Conservation (phyloP, 2,888 invertebrate species). For the Drosophila birchii region DNA sequence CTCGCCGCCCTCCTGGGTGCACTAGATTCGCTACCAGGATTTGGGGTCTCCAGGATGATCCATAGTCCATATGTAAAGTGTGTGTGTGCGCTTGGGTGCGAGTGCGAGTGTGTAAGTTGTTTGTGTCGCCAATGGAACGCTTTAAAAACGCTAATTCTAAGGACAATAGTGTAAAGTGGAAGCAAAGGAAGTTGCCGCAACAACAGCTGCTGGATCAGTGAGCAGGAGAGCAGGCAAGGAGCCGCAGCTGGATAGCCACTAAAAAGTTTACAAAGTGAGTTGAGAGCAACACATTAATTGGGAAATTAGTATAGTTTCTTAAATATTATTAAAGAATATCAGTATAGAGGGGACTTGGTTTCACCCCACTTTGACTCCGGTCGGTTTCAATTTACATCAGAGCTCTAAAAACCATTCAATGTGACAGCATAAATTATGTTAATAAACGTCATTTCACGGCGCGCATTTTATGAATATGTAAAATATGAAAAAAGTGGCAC, state of each 20-base stretch:
- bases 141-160: slow-evolving; percentile 62
- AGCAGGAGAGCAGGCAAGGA: slow-evolving; percentile 20
- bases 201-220: slow-evolving; percentile 37
- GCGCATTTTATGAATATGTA: slow-evolving; percentile 81
- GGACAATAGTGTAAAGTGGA: slow-evolving; percentile 72
- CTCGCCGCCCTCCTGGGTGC: slow-evolving; percentile 84
- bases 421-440: slow-evolving; percentile 85
- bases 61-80: slow-evolving; percentile 33
- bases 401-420: slow-evolving; percentile 75
- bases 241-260: slow-evolving; percentile 64
- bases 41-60: slow-evolving; percentile 10
- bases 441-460: slow-evolving; percentile 82
- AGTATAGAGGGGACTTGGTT: no score
- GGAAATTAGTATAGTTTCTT: background rate
- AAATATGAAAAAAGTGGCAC: slow-evolving; percentile 38
- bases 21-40: slow-evolving; percentile 64
- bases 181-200: slow-evolving; percentile 9
- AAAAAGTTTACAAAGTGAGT: slow-evolving; percentile 77
- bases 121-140: slow-evolving; percentile 55
- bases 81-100: slow-evolving; percentile 3
- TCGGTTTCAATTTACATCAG: slow-evolving; percentile 71
- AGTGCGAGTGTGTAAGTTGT: slow-evolving; percentile 34
- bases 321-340: background rate
- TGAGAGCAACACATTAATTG: background rate
- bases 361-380: background rate